phyloP scores from a whole-genome alignment of 2,113 vertebrate species.

The Xyrauchen texanus region DNA sequence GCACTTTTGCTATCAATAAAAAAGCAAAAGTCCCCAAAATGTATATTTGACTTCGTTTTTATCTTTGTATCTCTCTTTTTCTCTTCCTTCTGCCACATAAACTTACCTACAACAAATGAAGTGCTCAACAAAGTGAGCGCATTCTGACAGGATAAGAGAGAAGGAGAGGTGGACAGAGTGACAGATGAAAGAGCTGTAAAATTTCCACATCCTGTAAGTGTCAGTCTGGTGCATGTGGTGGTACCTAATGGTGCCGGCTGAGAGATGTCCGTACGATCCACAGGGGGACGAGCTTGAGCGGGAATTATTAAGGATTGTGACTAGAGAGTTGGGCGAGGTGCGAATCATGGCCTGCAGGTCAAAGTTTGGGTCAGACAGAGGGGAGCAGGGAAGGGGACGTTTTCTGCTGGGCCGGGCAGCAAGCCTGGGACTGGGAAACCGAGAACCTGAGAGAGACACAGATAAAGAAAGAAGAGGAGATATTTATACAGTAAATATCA shows the following conservation, averaged over 20 bases:
- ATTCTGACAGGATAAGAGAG: no score
- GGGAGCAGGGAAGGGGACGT: slow-evolving; percentile 91
- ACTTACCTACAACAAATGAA: no score
- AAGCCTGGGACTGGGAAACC: slow-evolving; percentile 89
- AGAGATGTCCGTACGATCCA: slow-evolving; percentile 96
- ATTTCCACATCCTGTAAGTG: neutral
- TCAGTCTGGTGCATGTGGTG: neutral
- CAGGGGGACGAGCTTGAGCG: slow-evolving; percentile 96
- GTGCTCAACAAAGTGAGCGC: no score
- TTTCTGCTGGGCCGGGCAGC: slow-evolving; percentile 90
- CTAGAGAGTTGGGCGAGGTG: slow-evolving; percentile 94
- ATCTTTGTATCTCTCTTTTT: no score
- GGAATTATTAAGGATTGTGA: slow-evolving; percentile 97
- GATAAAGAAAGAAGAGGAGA: neutral
- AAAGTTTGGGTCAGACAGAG: slow-evolving; percentile 92
- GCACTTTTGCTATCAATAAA: no score
- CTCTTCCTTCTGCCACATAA: no score
- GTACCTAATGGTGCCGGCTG: slow-evolving; percentile 97
- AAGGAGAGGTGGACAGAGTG: no score
- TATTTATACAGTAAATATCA: no score
- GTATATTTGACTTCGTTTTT: no score
- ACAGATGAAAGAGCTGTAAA: no score
- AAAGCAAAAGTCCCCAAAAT: no score
- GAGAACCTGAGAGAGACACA: slow-evolving; percentile 72
- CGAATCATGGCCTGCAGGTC: slow-evolving; percentile 98